Conservation (phyloP, 2,113 vertebrate species). For the Corythornis vintsioides region DNA sequence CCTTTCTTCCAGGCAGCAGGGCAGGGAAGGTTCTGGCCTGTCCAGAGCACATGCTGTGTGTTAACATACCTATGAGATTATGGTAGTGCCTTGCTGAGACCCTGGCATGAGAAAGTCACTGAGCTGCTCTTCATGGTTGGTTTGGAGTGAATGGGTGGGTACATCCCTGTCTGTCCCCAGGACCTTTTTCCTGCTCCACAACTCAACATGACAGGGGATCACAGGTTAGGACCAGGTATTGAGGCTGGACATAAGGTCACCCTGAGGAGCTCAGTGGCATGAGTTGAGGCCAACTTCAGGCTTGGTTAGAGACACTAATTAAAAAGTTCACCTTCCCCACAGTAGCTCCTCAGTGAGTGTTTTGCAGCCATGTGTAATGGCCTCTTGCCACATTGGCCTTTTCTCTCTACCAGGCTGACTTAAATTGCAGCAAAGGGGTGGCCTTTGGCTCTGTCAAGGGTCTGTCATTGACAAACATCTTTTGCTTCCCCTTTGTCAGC, state of each 20-base stretch:
- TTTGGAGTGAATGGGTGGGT: not conserved
- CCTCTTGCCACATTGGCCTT: not conserved
- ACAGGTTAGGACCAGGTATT: not conserved
- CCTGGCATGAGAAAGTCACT: not conserved
- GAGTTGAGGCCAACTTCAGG: not conserved
- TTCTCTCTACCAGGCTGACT: not conserved
- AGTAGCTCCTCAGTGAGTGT: not conserved
- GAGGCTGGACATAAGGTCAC: not conserved
- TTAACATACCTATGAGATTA: not conserved
- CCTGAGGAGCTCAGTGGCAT: not conserved
- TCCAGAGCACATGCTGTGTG: not conserved
- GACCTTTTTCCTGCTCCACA: not conserved
- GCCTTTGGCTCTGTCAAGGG: not conserved
- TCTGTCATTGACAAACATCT: not conserved
- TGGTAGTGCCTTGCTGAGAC: not conserved
- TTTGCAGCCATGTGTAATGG: not conserved
- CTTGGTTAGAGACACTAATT: not conserved
- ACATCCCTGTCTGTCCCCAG: not conserved
- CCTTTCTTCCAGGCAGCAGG: not conserved
- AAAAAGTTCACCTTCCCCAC: not conserved
- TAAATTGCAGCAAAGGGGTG: not conserved
- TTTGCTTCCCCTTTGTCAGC: not conserved
- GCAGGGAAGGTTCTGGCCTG: not conserved
- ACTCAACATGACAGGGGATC: not conserved
- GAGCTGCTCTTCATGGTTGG: not conserved